phyloP scores from a whole-genome alignment of 2,888 invertebrate species.

The Drosophila meridionalis region DNA sequence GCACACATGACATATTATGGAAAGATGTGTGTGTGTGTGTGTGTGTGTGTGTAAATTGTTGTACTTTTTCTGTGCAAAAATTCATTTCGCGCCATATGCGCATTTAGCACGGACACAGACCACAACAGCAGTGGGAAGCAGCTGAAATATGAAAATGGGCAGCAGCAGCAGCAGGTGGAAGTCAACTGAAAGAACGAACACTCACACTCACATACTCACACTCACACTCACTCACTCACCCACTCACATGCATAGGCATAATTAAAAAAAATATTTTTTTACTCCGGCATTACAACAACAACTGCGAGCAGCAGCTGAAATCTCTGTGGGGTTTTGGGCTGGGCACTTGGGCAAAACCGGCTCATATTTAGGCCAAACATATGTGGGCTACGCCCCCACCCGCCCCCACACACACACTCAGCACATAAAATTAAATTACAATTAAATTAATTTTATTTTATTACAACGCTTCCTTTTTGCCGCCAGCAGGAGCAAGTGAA shows the following conservation, averaged over 20 bases:
- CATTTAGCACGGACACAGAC: constrained; percentile 70
- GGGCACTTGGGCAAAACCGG: constrained; percentile 8
- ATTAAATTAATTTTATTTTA: constrained; percentile 73
- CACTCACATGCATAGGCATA: constrained; percentile 48
- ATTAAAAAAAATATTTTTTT: constrained; percentile 70
- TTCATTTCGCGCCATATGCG: constrained; percentile 78
- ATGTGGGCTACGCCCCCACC: background rate
- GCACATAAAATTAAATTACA: constrained; percentile 69
- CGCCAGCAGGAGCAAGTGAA: background rate
- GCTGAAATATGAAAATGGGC: constrained; percentile 12
- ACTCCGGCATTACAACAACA: constrained; percentile 21
- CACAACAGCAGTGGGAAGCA: constrained; percentile 44
- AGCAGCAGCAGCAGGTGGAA: constrained; percentile 35
- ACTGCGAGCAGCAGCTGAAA: constrained; percentile 24
- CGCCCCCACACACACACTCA: background rate
- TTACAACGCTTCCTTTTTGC: constrained; percentile 26
- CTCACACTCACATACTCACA: background rate
- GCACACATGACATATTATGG: constrained; percentile 76
- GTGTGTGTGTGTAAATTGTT: constrained; percentile 28
- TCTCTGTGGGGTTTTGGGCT: constrained; percentile 1
- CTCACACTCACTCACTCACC: constrained; percentile 6
- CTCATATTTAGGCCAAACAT: constrained; percentile 10
- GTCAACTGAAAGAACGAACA: constrained; percentile 55
- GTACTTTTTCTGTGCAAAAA: constrained; percentile 53
- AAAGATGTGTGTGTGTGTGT: constrained; percentile 10